A percentile compares a stretch with the other conserved stretches of the same genome.
These are phyloP conservation scores for Festucalex cinctus DNA, from an alignment of 2,113 vertebrate genomes.

Conservation along the genomic window DNA sequence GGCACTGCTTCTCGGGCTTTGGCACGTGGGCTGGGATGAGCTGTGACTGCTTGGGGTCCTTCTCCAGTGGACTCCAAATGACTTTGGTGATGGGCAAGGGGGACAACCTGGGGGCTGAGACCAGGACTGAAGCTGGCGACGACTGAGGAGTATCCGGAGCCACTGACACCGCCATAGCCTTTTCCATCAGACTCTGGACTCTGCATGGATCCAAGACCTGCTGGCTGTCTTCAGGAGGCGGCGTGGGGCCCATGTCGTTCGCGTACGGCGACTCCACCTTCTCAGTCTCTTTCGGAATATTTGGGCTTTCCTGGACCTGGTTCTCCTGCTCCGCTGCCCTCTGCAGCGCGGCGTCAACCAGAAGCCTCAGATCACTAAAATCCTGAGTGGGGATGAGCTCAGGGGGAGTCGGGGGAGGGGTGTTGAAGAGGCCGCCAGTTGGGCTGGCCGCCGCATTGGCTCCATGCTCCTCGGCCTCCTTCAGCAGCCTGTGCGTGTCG, in stretches of 20 bases:
- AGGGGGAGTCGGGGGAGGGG: conserved; percentile 83
- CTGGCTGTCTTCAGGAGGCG: conserved; percentile 55
- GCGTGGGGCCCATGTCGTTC: conserved; percentile 36
- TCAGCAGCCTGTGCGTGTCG: conserved; percentile 63
- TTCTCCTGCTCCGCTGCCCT: conserved; percentile 86
- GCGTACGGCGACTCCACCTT: conserved; percentile 7
- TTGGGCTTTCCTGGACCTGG: conserved; percentile 34
- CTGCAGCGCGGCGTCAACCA: conserved; percentile 87
- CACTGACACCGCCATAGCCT: conserved; percentile 47
- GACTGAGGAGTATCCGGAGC: conserved; percentile 6
- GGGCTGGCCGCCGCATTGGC: conserved; percentile 69
- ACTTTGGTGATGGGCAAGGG: conserved; percentile 39
- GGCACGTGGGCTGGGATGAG: conserved; percentile 19
- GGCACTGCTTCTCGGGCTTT: conserved; percentile 19
- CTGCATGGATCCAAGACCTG: conserved; percentile 56
- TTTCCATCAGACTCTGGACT: conserved; percentile 62
- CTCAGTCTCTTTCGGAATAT: conserved; percentile 21
- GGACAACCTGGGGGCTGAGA: conserved; percentile 17
- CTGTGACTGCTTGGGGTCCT: conserved; percentile 35
- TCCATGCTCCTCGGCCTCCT: conserved; percentile 59
- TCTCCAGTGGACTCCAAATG: conserved; percentile 45
- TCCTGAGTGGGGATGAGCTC: conserved; percentile 83
- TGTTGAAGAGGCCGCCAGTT: conserved; percentile 84
- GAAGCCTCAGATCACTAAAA: conserved; percentile 88
- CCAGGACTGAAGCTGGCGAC: conserved; percentile 16